These are phyloP conservation scores for Platycheirus albimanus DNA, from an alignment of 2,888 invertebrate species.

Conservation along the genomic window DNA sequence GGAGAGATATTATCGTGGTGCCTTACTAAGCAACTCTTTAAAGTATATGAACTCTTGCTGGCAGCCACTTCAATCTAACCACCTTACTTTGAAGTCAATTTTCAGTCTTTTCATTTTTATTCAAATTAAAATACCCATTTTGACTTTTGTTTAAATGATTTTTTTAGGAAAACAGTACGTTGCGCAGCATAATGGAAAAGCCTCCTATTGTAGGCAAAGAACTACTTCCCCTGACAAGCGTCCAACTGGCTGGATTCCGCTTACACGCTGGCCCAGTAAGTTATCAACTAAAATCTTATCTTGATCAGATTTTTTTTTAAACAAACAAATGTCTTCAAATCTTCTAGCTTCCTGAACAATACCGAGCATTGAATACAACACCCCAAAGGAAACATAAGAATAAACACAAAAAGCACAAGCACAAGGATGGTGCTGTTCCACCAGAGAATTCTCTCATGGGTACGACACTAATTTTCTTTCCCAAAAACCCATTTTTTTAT, in stretches of 20 bases:
- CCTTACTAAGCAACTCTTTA: no score
- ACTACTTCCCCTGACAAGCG: conserved; percentile 91
- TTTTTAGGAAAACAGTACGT: conserved; percentile 89
- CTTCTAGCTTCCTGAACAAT: conserved; percentile 93
- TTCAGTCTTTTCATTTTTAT: no score
- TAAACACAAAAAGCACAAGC: conserved; percentile 97
- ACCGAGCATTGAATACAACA: conserved; percentile 94
- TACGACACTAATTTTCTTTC: conserved; percentile 78
- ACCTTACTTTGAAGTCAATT: no score
- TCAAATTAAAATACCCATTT: no score
- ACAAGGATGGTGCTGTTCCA: conserved; percentile 92
- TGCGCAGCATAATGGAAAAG: conserved; percentile 97
- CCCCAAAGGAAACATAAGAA: conserved; percentile 97
- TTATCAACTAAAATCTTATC: conserved; percentile 3
- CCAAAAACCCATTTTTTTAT: not conserved
- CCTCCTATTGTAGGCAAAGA: conserved; percentile 97
- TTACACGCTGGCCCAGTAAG: conserved; percentile 94
- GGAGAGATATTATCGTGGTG: no score
- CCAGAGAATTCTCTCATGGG: conserved; percentile 90
- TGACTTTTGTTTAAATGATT: not conserved
- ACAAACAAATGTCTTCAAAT: not conserved
- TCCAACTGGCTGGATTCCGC: conserved; percentile 95
- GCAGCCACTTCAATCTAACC: no score
- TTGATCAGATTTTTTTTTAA: conserved; percentile 18
- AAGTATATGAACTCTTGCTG: no score